These are phyloP conservation scores for Limosa lapponica DNA, from an alignment of 2,797 vertebrate genomes.

Conservation along the genomic window DNA sequence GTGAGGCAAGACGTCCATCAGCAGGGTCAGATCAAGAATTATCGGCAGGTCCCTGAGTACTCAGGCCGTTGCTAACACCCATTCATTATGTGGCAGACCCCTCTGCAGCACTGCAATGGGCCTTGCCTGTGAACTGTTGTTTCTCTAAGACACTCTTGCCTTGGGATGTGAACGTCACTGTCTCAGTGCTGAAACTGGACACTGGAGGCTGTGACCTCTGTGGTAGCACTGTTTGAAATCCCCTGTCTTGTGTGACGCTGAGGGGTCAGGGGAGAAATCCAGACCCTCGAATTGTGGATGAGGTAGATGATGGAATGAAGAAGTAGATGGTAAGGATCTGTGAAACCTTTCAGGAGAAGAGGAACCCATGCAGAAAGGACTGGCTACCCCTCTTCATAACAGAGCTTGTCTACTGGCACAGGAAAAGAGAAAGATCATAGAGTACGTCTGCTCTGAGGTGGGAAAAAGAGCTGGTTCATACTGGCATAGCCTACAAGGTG, in stretches of 20 bases:
- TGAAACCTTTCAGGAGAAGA: background rate
- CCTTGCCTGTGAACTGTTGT: rapidly evolving
- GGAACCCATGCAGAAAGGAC: background rate
- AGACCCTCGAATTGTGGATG: background rate
- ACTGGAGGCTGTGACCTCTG: background rate
- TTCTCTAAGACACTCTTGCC: background rate
- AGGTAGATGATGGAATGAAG: background rate
- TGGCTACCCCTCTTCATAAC: rapidly evolving
- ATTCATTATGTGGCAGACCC: background rate
- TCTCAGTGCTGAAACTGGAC: background rate
- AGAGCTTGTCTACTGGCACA: background rate
- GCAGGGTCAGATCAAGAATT: background rate
- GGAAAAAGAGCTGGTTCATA: background rate
- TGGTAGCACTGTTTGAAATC: background rate
- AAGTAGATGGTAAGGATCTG: background rate
- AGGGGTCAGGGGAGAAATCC: background rate
- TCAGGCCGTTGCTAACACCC: background rate
- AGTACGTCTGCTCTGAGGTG: background rate
- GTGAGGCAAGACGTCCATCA: background rate
- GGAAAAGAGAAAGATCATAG: background rate
- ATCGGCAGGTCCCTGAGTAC: background rate
- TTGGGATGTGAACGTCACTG: background rate
- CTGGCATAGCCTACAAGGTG: background rate
- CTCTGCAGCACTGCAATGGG: background rate
- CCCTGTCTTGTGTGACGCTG: background rate